A percentile compares a stretch with the other conserved stretches of the same genome.
phyloP scores from a whole-genome alignment of 1,140 invertebrate species.

The Tetragonula clypearis region DNA sequence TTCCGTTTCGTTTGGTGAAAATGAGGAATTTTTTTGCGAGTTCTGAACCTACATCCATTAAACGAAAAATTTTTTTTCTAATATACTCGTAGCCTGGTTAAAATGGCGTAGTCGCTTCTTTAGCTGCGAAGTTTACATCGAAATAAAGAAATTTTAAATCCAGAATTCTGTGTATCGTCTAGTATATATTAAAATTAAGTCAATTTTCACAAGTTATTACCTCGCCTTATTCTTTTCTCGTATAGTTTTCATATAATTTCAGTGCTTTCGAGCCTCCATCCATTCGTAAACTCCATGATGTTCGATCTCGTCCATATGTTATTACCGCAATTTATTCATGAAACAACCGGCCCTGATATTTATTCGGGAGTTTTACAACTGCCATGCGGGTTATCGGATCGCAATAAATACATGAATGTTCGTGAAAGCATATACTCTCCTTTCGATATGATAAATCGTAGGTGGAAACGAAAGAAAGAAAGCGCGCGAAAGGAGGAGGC shows the following conservation, averaged over 20 bases:
- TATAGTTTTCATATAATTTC: neutral
- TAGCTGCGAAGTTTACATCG: too few species aligned
- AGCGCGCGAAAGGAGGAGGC: neutral
- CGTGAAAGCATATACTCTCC: neutral
- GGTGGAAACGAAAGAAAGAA: constrained; percentile 14
- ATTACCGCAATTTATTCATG: constrained; percentile 5
- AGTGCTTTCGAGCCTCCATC: too few species aligned
- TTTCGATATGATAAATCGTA: constrained; percentile 25
- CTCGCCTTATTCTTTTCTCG: neutral
- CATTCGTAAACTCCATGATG: neutral
- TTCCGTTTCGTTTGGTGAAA: too few species aligned
- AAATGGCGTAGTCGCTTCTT: too few species aligned
- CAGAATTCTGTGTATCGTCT: too few species aligned
- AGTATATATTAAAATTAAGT: too few species aligned
- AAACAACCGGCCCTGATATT: neutral
- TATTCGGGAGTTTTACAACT: constrained; percentile 27
- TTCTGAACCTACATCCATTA: too few species aligned
- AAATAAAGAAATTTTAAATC: too few species aligned
- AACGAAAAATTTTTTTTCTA: too few species aligned
- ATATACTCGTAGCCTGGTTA: too few species aligned
- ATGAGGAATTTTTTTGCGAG: too few species aligned
- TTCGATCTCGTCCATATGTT: neutral
- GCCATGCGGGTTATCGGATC: neutral
- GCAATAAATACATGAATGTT: constrained; percentile 22
- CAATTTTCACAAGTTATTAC: too few species aligned